phyloP scores from a whole-genome alignment of 2,888 invertebrate species.

The Morinoia aosen region DNA sequence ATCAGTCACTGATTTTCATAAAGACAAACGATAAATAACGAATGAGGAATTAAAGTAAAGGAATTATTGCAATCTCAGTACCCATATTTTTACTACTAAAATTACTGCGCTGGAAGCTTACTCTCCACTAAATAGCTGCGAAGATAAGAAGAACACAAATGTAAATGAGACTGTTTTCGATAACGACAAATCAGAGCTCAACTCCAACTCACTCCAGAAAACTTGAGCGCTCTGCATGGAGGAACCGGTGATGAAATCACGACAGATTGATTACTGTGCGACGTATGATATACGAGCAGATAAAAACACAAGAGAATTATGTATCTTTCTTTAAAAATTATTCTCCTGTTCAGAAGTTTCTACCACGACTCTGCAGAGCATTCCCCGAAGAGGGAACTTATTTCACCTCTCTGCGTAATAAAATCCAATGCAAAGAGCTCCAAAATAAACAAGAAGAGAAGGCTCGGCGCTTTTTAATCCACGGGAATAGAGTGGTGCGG shows the following conservation, averaged over 20 bases:
- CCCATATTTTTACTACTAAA: background rate
- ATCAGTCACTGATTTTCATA: too few relatives aligned
- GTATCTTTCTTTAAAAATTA: background rate
- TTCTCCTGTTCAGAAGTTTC: background rate
- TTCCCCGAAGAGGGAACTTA: background rate
- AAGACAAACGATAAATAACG: too few relatives aligned
- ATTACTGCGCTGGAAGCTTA: background rate
- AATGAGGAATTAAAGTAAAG: too few relatives aligned
- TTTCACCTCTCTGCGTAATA: background rate
- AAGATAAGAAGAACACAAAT: background rate
- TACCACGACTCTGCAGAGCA: background rate
- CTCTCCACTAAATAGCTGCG: background rate
- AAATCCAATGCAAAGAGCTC: conserved; percentile 9
- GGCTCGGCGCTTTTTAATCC: conserved; percentile 37
- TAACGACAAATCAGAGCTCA: background rate
- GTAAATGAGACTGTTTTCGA: background rate
- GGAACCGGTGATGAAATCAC: background rate
- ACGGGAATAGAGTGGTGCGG: conserved; percentile 34
- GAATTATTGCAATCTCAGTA: too few relatives aligned
- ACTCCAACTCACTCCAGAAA: background rate
- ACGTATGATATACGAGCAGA: background rate
- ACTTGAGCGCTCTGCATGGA: background rate
- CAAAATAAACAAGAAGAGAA: background rate
- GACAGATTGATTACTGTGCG: background rate
- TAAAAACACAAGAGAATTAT: background rate